These are phyloP conservation scores for Clivina fossor DNA, from an alignment of 2,888 invertebrate species.

Conservation along the genomic window DNA sequence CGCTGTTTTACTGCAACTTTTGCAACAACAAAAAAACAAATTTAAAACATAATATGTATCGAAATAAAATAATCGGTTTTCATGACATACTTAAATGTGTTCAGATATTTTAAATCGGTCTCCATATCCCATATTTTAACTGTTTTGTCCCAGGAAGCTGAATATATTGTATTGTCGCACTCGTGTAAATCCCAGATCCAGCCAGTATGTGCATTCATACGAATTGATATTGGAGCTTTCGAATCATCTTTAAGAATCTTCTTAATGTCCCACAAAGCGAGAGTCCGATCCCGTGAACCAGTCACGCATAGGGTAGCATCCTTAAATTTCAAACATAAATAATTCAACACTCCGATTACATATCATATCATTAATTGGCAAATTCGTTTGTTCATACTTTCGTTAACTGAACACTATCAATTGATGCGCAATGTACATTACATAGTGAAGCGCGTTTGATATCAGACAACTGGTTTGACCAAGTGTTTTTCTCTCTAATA, in stretches of 20 bases:
- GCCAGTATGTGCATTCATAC: conserved; percentile 59
- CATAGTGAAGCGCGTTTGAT: conserved; percentile 1
- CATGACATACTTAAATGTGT: conserved; percentile 56
- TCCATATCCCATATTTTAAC: conserved; percentile 61
- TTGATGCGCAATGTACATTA: conserved; percentile 60
- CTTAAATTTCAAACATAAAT: conserved; percentile 45
- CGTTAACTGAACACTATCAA: conserved; percentile 60
- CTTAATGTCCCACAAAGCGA: conserved; percentile 58
- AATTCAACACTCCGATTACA: conserved; percentile 5
- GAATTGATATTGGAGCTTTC: conserved; percentile 49
- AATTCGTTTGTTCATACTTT: conserved; percentile 61
- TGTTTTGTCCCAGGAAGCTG: conserved; percentile 64
- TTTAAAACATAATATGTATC: conserved; percentile 4
- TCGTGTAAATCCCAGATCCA: conserved; percentile 64
- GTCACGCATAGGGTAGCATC: conserved; percentile 58
- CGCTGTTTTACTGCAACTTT: conserved; percentile 15
- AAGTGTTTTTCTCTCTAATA: not conserved
- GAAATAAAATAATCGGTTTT: too few relatives aligned
- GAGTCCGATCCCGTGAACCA: conserved; percentile 61
- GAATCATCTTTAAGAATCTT: conserved; percentile 47
- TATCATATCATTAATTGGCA: conserved; percentile 4
- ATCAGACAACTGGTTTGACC: not conserved
- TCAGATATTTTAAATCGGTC: conserved; percentile 53
- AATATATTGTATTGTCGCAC: conserved; percentile 54
- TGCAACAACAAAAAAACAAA: conserved; percentile 2